Conservation (phyloP, 2,113 vertebrate species). For the Ia io region DNA sequence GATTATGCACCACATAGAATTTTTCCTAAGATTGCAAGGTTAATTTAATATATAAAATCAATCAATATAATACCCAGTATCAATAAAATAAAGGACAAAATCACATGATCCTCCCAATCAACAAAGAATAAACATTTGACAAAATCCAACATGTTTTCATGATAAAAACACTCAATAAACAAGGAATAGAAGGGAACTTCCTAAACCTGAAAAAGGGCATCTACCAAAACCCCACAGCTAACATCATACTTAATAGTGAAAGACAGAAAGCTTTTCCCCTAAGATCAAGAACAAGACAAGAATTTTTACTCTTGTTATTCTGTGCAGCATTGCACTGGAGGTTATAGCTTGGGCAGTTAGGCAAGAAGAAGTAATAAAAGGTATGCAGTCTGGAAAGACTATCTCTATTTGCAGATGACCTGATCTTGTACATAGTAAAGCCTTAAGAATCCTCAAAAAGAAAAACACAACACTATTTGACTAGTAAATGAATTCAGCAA, state of each 20-base stretch:
- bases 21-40: background rate
- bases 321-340: background rate
- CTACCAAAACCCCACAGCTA: background rate
- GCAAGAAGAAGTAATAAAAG: background rate
- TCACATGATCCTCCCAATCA: background rate
- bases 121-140: background rate
- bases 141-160: background rate
- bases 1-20: background rate
- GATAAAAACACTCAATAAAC: background rate
- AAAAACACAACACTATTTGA: background rate
- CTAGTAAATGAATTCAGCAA: background rate
- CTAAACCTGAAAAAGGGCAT: background rate
- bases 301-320: background rate
- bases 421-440: background rate
- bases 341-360: background rate
- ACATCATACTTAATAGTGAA: background rate
- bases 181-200: background rate
- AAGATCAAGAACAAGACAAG: background rate
- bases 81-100: conserved; percentile 10
- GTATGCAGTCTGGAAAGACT: background rate
- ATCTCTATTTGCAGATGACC: background rate
- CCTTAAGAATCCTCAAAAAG: background rate
- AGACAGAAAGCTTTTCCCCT: background rate
- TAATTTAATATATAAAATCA: background rate
- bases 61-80: background rate